A percentile compares a stretch with the other conserved stretches of the same genome.
Evolutionary conservation across 2,113 vertebrate species (phyloP).

Genomic region (Elanus axillaris): DNA sequence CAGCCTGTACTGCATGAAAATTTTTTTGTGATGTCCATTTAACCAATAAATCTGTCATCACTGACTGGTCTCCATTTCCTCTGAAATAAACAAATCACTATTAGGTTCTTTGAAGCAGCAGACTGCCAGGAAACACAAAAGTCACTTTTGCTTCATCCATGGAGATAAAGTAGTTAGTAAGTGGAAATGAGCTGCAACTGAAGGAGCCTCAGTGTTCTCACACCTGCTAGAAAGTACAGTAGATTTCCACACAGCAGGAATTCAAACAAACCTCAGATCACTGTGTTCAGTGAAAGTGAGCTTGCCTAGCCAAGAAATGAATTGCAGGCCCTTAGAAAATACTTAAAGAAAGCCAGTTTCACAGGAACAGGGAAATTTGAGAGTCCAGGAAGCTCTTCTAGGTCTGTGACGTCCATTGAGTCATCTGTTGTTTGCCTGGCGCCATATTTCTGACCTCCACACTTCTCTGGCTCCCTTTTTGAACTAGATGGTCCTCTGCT

Average conservation of each 20-base stretch:
- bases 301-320: constrained; percentile 57
- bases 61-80: constrained; percentile 82
- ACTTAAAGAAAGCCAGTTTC: constrained; percentile 41
- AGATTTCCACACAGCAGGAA: constrained; percentile 61
- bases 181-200: constrained; percentile 73
- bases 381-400: neutral
- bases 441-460: neutral
- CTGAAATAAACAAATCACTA: constrained; percentile 82
- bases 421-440: neutral
- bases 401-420: neutral
- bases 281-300: constrained; percentile 49
- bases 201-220: constrained; percentile 64
- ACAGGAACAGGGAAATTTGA: constrained; percentile 17
- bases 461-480: neutral
- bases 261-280: constrained; percentile 64
- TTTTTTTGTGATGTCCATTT: constrained; percentile 76
- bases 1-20: constrained; percentile 55
- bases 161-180: constrained; percentile 76
- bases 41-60: constrained; percentile 85
- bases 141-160: constrained; percentile 77
- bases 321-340: constrained; percentile 46
- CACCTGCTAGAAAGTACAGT: constrained; percentile 71
- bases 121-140: constrained; percentile 78
- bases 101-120: constrained; percentile 76
- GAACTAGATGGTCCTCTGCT: neutral